These are phyloP conservation scores for Drosophila putrida DNA, from an alignment of 2,888 invertebrate genomes.

Conservation along the genomic window DNA sequence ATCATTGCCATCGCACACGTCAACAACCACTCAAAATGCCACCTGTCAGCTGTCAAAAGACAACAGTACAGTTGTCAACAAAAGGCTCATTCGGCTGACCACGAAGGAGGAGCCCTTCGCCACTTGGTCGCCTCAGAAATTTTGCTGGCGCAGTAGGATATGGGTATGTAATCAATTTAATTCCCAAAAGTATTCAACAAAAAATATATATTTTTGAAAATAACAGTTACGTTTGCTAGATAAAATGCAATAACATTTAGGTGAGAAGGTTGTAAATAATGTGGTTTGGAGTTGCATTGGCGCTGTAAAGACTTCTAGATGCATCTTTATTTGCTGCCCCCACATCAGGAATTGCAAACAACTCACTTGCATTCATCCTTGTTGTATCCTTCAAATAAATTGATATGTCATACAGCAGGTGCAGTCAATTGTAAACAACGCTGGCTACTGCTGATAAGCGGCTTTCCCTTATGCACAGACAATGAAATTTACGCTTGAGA, in stretches of 20 bases:
- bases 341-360: neutral
- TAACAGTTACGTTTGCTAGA: neutral
- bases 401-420: constrained; percentile 62
- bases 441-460: constrained; percentile 64
- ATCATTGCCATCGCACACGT: constrained; percentile 51
- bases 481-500: constrained; percentile 51
- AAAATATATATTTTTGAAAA: neutral
- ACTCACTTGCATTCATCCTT: constrained; percentile 23
- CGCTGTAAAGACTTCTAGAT: neutral
- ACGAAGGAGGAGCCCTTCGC: constrained; percentile 4
- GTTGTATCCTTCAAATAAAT: constrained; percentile 49
- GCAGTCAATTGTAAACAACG: constrained; percentile 66
- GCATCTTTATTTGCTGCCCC: neutral
- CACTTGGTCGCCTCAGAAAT: neutral
- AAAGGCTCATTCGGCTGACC: constrained; percentile 10
- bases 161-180: neutral
- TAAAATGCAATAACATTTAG: neutral
- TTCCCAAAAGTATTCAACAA: constrained; percentile 7
- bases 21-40: constrained; percentile 60
- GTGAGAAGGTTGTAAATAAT: neutral
- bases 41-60: constrained; percentile 70
- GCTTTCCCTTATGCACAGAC: constrained; percentile 36
- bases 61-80: constrained; percentile 50
- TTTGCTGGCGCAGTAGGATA: neutral
- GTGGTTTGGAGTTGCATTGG: neutral